phyloP scores from a whole-genome alignment of 2,797 vertebrate species.

The Furcifer pardalis region DNA sequence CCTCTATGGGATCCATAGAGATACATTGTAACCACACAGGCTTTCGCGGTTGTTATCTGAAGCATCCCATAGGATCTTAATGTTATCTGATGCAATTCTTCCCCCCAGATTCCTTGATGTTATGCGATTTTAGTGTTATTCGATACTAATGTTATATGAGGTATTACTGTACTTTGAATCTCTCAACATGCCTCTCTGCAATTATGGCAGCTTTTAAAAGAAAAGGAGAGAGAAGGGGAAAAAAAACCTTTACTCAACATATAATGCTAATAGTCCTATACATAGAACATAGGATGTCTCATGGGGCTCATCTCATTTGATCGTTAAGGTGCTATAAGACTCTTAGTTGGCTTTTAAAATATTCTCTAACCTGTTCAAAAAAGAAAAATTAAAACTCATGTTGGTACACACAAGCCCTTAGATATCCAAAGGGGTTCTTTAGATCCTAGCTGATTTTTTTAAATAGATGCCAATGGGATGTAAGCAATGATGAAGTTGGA shows the following conservation, averaged over 20 bases:
- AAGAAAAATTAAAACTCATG: background rate
- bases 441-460: background rate
- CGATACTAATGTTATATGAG: too few relatives aligned
- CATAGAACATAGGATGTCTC: too few relatives aligned
- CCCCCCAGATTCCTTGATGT: too few relatives aligned
- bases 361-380: background rate
- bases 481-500: background rate
- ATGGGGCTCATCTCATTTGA: background rate
- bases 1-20: too few relatives aligned
- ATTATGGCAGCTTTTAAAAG: background rate
- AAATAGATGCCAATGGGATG: background rate
- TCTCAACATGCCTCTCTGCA: background rate
- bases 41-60: too few relatives aligned
- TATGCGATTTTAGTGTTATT: too few relatives aligned
- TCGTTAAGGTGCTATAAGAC: background rate
- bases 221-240: background rate
- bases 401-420: background rate
- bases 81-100: too few relatives aligned
- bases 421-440: background rate
- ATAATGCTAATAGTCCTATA: background rate
- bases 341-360: background rate
- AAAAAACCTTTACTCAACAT: background rate
- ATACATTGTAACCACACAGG: too few relatives aligned
- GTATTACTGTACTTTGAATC: too few relatives aligned
- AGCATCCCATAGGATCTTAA: too few relatives aligned